phyloP scores from a whole-genome alignment of 2,888 invertebrate species.

The Drosophila barbarae region DNA sequence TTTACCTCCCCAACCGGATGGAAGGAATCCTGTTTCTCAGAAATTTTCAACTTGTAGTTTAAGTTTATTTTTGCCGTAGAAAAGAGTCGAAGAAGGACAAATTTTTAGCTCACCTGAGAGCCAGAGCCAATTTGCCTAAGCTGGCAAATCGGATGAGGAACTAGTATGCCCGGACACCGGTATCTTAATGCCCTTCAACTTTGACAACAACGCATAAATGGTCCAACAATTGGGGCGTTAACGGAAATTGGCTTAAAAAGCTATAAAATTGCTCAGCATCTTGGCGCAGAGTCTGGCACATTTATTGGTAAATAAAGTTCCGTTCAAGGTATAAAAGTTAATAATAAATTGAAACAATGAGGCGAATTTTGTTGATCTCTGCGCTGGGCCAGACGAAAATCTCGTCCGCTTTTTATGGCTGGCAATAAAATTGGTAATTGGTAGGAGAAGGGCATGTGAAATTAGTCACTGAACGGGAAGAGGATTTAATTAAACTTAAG shows the following conservation, averaged over 20 bases:
- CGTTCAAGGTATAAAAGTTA: conserved; percentile 62
- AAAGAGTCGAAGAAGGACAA: not conserved
- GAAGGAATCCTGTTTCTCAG: conserved; percentile 43
- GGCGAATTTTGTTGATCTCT: conserved; percentile 63
- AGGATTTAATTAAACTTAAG: conserved; percentile 66
- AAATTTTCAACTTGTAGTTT: conserved; percentile 43
- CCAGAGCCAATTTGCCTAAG: conserved; percentile 53
- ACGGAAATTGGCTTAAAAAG: conserved; percentile 73
- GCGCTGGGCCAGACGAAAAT: conserved; percentile 13
- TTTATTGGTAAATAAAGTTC: conserved; percentile 73
- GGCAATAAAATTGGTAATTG: conserved; percentile 64
- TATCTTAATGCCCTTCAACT: conserved; percentile 64
- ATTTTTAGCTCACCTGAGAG: conserved; percentile 4
- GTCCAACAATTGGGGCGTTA: conserved; percentile 57
- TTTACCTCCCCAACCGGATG: conserved; percentile 10
- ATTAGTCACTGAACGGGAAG: conserved; percentile 38
- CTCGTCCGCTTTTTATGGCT: conserved; percentile 59
- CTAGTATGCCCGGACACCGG: conserved; percentile 26
- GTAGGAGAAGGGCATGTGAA: conserved; percentile 52
- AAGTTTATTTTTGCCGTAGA: conserved; percentile 18
- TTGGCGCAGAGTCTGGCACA: conserved; percentile 22
- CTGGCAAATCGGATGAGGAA: conserved; percentile 40
- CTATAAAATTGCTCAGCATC: conserved; percentile 53
- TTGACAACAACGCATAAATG: conserved; percentile 55
- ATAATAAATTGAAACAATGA: conserved; percentile 74